A percentile compares a stretch with the other conserved stretches of the same genome.
phyloP scores from a whole-genome alignment of 2,113 vertebrate species.

The Sapajus apella region DNA sequence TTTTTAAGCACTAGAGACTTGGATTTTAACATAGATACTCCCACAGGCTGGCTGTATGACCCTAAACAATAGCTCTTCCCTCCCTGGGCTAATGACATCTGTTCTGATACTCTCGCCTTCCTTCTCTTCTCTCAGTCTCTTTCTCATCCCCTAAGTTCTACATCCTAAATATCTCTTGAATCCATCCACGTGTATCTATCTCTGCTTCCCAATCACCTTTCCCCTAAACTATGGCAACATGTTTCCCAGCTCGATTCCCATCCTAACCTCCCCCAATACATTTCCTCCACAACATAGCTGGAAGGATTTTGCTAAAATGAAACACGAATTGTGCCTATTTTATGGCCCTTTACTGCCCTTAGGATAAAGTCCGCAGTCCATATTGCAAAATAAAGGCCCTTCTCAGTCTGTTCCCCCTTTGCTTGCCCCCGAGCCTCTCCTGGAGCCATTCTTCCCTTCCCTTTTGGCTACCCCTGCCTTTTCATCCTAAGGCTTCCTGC shows the following conservation, averaged over 20 bases:
- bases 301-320: neutral
- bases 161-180: neutral
- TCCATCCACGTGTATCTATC: neutral
- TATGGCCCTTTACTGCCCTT: neutral
- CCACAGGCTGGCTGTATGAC: neutral
- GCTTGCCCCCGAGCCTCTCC: neutral
- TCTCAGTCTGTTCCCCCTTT: neutral
- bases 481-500: neutral
- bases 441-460: neutral
- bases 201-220: neutral
- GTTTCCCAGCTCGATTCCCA: neutral
- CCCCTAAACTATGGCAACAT: neutral
- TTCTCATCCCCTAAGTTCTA: neutral
- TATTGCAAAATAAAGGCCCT: neutral
- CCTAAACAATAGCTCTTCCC: neutral
- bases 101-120: neutral
- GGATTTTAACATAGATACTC: neutral
- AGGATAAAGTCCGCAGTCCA: neutral
- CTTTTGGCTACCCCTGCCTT: neutral
- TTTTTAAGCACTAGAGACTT: neutral
- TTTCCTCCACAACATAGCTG: neutral
- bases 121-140: neutral
- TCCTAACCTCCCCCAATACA: neutral
- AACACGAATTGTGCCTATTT: neutral
- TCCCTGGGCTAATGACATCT: neutral